Evolutionary conservation across 2,113 vertebrate species (phyloP).

Genomic region (Ailuropoda melanoleuca): DNA sequence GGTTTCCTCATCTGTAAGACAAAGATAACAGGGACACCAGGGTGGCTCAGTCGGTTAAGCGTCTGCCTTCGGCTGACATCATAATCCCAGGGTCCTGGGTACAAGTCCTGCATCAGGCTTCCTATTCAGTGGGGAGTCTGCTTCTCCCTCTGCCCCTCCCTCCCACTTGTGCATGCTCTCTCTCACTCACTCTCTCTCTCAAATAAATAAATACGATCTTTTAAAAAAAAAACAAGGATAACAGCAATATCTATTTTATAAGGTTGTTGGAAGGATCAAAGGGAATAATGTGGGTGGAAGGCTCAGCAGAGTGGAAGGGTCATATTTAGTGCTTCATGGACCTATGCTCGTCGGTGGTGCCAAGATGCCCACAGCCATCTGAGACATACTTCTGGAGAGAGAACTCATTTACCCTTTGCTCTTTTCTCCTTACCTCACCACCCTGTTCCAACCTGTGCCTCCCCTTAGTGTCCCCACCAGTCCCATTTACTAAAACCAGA

Average conservation of each 20-base stretch:
- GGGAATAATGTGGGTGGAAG: neutral
- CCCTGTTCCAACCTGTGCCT: neutral
- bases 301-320: neutral
- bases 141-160: no score
- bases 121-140: no score
- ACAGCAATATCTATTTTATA: neutral
- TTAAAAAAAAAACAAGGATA: neutral
- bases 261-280: neutral
- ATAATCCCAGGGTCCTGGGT: no score
- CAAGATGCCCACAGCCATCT: fast-evolving
- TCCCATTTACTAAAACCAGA: neutral
- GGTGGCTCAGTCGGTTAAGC: no score
- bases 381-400: neutral
- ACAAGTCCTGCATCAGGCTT: no score
- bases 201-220: no score
- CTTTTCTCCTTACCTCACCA: neutral
- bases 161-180: no score
- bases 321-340: neutral
- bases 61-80: no score
- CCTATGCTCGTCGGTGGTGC: fast-evolving
- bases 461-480: no score
- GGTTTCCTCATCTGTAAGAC: neutral
- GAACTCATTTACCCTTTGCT: neutral
- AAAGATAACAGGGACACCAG: neutral
- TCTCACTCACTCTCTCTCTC: no score